Conservation (phyloP, 1,140 invertebrate genomes). For the Diprion similis region DNA sequence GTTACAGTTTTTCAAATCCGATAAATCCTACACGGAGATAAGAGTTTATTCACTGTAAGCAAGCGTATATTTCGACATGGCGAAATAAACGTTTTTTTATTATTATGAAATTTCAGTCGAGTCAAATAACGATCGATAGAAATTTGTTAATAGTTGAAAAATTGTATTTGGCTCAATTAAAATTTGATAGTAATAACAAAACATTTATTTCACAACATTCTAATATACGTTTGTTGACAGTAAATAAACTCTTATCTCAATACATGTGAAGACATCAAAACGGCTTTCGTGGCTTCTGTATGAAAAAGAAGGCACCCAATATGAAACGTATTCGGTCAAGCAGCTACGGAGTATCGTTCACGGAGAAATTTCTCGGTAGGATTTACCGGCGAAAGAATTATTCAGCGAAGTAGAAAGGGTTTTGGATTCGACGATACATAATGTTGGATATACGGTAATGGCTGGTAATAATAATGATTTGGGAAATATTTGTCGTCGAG, state of each 20-base stretch:
- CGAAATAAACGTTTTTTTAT: no score
- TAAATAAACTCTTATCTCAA: not conserved
- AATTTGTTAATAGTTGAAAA: no score
- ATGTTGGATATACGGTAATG: constrained; percentile 9
- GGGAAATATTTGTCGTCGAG: constrained; percentile 32
- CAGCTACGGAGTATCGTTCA: not conserved
- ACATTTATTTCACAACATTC: not conserved
- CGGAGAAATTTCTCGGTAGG: not conserved
- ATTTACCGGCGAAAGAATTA: not conserved
- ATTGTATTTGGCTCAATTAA: no score
- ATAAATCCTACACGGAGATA: no score
- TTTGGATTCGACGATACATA: constrained; percentile 2
- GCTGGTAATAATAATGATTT: constrained; percentile 37
- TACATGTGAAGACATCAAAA: not conserved
- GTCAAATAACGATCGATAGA: no score
- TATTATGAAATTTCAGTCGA: no score
- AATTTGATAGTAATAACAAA: not conserved
- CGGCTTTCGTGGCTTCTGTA: not conserved
- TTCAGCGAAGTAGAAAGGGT: not conserved
- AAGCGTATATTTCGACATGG: no score
- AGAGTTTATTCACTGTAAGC: no score
- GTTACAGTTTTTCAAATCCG: no score
- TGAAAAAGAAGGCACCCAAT: not conserved
- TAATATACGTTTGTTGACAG: not conserved
- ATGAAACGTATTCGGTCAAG: not conserved